Percentiles rank a stretch among this genome's conserved stretches.
These are phyloP conservation scores for Xestia sexstrigata DNA, from an alignment of 2,888 invertebrate genomes.

Conservation along the genomic window DNA sequence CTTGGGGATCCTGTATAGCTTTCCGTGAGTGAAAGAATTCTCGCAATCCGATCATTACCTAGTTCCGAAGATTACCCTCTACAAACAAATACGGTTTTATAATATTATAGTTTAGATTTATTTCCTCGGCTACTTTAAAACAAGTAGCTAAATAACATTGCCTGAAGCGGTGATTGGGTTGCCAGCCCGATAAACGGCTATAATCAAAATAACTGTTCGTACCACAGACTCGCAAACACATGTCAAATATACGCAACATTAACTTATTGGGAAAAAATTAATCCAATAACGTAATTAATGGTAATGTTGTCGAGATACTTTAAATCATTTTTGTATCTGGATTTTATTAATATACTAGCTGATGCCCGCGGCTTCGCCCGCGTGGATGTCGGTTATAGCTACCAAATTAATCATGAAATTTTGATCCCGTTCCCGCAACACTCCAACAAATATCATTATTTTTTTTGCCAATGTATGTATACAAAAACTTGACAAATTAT, in stretches of 20 bases:
- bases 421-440: no score
- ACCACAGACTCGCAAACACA: conserved; percentile 14
- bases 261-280: conserved; percentile 39
- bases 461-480: no score
- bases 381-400: no score
- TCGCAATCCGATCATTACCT: not conserved
- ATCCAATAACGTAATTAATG: conserved; percentile 33
- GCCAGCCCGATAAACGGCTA: conserved; percentile 13
- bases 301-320: conserved; percentile 1
- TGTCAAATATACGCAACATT: conserved; percentile 26
- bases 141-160: conserved; percentile 5
- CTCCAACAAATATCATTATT: no score
- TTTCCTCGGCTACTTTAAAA: not conserved
- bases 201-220: conserved; percentile 45
- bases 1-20: no score
- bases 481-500: no score
- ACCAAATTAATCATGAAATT: no score
- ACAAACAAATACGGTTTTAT: not conserved
- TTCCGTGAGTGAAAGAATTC: no score
- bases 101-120: not conserved
- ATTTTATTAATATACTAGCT: not conserved
- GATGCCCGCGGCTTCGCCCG: no score
- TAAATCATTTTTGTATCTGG: conserved; percentile 21
- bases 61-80: not conserved
- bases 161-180: conserved; percentile 32